These are phyloP conservation scores for Toxotes lorentzi DNA, from an alignment of 2,797 vertebrate genomes.

Conservation along the genomic window DNA sequence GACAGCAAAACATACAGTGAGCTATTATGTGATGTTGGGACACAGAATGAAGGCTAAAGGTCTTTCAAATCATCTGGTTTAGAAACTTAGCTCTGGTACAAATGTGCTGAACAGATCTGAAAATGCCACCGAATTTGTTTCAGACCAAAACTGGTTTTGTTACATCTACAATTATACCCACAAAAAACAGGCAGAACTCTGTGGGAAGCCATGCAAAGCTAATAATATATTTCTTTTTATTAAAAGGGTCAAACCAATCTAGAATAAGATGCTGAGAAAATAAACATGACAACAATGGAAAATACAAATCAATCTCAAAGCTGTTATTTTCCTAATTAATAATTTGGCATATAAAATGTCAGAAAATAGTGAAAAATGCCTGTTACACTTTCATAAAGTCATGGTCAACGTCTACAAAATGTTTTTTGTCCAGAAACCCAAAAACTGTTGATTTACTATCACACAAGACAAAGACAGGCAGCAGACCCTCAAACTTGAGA, in stretches of 20 bases:
- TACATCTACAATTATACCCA: not conserved
- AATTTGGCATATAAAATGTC: not conserved
- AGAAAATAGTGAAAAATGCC: not conserved
- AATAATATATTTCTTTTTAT: not conserved
- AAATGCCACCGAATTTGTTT: conserved; percentile 6
- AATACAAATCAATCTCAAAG: not conserved
- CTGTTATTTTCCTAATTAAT: no score
- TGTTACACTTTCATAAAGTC: not conserved
- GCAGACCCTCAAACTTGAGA: not conserved
- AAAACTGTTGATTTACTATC: not conserved
- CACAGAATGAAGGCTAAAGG: conserved; percentile 29
- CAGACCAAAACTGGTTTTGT: not conserved
- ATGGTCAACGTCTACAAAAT: not conserved
- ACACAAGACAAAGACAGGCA: not conserved
- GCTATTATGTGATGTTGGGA: conserved; percentile 26
- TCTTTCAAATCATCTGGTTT: conserved; percentile 7
- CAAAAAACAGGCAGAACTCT: not conserved
- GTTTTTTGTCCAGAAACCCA: not conserved
- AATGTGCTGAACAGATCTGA: conserved; percentile 16
- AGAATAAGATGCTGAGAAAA: not conserved
- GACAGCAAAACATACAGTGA: conserved; percentile 32
- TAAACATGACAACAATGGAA: not conserved
- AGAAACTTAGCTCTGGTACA: not conserved
- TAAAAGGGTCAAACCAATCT: not conserved
- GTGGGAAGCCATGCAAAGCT: not conserved